Conservation (phyloP, 2,113 vertebrate genomes). For the Bubo bubo region DNA sequence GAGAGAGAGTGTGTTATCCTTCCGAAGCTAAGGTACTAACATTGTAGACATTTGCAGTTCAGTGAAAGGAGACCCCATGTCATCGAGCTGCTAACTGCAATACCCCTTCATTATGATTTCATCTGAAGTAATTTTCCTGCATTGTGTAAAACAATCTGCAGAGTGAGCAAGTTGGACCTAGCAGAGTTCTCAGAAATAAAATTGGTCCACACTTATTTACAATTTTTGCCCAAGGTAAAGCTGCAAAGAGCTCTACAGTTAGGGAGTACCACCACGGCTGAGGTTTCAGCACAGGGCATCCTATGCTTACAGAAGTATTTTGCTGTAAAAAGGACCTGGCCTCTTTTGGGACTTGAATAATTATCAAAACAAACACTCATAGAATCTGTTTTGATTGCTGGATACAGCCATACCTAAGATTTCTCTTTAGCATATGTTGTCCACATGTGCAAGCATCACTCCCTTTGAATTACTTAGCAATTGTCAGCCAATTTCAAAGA, state of each 20-base stretch:
- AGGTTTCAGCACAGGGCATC: background rate
- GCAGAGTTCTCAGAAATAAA: background rate
- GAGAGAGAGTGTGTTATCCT: background rate
- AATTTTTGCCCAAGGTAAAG: background rate
- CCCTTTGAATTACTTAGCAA: background rate
- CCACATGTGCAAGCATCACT: background rate
- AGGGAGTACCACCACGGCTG: background rate
- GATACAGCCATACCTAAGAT: background rate
- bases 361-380: background rate
- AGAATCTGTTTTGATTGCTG: background rate
- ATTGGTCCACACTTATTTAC: background rate
- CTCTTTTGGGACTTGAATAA: background rate
- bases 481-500: constrained; percentile 2
- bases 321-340: background rate
- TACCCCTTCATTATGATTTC: background rate
- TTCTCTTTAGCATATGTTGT: background rate
- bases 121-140: background rate
- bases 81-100: background rate
- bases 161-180: background rate
- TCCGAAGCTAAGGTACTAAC: background rate
- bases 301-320: background rate
- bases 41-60: background rate
- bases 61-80: background rate
- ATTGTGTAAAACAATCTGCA: background rate
- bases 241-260: background rate